These are phyloP conservation scores for Xestia c-nigrum DNA, from an alignment of 2,888 invertebrate species.

Conservation along the genomic window DNA sequence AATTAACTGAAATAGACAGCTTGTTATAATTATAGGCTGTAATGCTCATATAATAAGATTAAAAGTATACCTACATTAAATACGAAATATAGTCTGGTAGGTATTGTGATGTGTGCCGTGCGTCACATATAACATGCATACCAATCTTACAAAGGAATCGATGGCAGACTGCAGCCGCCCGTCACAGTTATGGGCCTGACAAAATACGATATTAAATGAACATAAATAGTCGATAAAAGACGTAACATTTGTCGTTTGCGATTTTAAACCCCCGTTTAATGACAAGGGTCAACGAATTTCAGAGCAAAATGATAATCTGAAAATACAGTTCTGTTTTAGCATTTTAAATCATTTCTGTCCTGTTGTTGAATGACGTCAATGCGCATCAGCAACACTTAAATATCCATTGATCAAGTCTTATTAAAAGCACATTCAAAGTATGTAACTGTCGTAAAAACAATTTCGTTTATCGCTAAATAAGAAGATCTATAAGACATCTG, in stretches of 20 bases:
- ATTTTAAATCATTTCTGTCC: constrained; percentile 25
- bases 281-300: constrained; percentile 19
- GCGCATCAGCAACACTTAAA: neutral
- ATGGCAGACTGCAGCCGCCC: constrained; percentile 39
- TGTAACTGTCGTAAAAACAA: neutral
- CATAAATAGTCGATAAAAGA: constrained; percentile 27
- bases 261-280: too few relatives aligned
- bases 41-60: neutral
- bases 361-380: constrained; percentile 13
- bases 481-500: neutral
- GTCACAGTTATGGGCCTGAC: constrained; percentile 11
- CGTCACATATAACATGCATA: neutral
- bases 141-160: constrained; percentile 28
- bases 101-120: too few relatives aligned
- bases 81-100: neutral
- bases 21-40: constrained; percentile 17
- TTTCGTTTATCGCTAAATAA: neutral
- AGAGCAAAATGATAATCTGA: constrained; percentile 15
- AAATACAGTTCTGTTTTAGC: constrained; percentile 16
- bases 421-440: neutral
- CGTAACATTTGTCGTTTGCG: constrained; percentile 30
- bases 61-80: neutral
- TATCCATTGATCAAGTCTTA: neutral
- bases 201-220: constrained; percentile 20
- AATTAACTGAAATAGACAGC: constrained; percentile 7